Percentiles rank a stretch among this genome's conserved stretches.
Conservation (phyloP, 2,888 invertebrate species). For the Caenorhabditis angaria region DNA sequence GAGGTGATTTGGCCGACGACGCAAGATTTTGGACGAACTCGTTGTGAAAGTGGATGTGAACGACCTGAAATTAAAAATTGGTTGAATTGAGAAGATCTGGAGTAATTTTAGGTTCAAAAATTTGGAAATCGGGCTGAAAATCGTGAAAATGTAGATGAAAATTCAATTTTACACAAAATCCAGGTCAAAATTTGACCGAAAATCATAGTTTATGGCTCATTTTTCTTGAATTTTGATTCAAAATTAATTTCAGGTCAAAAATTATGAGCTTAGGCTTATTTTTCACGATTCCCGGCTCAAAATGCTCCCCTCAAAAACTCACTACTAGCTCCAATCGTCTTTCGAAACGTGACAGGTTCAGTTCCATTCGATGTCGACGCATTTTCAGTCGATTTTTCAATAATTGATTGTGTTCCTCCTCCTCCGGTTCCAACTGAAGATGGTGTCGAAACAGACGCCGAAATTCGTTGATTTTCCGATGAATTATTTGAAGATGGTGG, state of each 20-base stretch:
- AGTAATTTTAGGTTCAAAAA: too few species aligned
- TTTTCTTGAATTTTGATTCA: background rate
- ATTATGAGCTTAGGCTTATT: too few species aligned
- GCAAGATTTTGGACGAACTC: constrained; percentile 60
- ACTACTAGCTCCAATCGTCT: constrained; percentile 38
- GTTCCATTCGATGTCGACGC: constrained; percentile 6
- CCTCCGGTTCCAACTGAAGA: constrained; percentile 17
- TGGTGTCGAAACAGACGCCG: constrained; percentile 35
- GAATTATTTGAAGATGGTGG: background rate
- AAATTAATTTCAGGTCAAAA: background rate
- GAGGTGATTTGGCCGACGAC: constrained; percentile 65
- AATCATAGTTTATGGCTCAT: too few species aligned
- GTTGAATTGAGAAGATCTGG: too few species aligned
- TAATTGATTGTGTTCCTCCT: constrained; percentile 23
- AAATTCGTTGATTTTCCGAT: background rate
- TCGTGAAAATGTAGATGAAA: too few species aligned
- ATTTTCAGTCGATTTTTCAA: constrained; percentile 19
- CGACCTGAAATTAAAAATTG: constrained; percentile 7
- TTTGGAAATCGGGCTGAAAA: too few species aligned
- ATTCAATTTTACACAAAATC: background rate
- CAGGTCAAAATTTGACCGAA: background rate
- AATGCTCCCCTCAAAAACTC: constrained; percentile 8
- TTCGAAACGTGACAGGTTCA: constrained; percentile 16
- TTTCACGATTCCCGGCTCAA: too few species aligned
- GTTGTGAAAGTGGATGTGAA: constrained; percentile 24